Percentiles rank a stretch among this genome's conserved stretches.
These are phyloP conservation scores for Pteria penguin DNA, from an alignment of 2,888 invertebrate genomes.

Conservation along the genomic window DNA sequence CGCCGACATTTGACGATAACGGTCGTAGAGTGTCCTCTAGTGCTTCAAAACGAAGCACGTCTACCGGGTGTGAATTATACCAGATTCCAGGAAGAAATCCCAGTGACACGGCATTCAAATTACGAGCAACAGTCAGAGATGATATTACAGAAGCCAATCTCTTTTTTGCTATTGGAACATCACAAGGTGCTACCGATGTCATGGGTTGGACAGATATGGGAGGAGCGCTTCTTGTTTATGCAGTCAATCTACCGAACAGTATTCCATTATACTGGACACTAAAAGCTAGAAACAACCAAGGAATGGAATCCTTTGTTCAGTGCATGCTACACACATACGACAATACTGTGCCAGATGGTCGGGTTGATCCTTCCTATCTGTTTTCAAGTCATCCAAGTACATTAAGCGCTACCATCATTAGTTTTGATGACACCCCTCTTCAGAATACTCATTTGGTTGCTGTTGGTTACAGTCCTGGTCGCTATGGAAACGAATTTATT, in stretches of 20 bases:
- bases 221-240: constrained; percentile 46
- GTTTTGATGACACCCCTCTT: constrained; percentile 46
- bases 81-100: constrained; percentile 51
- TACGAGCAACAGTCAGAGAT: constrained; percentile 55
- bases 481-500: constrained; percentile 26
- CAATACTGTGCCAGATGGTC: constrained; percentile 50
- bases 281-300: constrained; percentile 48
- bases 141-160: constrained; percentile 52
- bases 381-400: constrained; percentile 44
- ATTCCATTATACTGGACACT: constrained; percentile 55
- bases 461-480: constrained; percentile 40
- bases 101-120: constrained; percentile 51
- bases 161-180: constrained; percentile 58
- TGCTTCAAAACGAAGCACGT: constrained; percentile 5
- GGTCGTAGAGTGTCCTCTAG: neutral
- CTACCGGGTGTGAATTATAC: constrained; percentile 46
- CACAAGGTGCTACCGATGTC: constrained; percentile 53
- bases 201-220: constrained; percentile 56
- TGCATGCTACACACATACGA: constrained; percentile 54
- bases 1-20: constrained; percentile 20
- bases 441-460: constrained; percentile 17
- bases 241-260: constrained; percentile 34
- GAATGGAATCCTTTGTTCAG: constrained; percentile 30
- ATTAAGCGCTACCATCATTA: constrained; percentile 38
- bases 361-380: constrained; percentile 46